Conservation (phyloP, 1,140 invertebrate genomes). For the Araneus ventricosus region DNA sequence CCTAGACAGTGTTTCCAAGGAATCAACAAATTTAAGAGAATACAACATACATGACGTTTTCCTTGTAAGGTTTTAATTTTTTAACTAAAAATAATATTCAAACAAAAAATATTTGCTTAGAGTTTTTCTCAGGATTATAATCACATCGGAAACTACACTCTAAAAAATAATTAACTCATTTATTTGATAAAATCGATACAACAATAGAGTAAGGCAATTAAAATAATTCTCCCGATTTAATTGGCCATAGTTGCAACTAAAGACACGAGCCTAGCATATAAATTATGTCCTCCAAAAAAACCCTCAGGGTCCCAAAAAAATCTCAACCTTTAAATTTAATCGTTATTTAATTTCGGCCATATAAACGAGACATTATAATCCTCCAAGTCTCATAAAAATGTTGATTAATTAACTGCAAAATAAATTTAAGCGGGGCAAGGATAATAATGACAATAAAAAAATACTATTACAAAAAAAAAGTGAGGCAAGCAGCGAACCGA, state of each 20-base stretch:
- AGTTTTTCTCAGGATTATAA: not conserved
- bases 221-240: constrained; percentile 31
- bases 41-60: no score
- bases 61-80: no score
- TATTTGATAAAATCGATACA: not conserved
- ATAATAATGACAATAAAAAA: constrained; percentile 69
- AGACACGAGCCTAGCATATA: constrained; percentile 7
- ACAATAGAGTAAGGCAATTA: constrained; percentile 34
- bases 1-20: no score
- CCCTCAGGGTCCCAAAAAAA: constrained; percentile 15
- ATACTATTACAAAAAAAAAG: constrained; percentile 36
- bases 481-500: constrained; percentile 27
- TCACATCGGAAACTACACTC: not conserved
- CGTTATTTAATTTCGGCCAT: constrained; percentile 73
- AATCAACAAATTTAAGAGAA: no score
- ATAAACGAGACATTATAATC: constrained; percentile 74
- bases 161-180: not conserved
- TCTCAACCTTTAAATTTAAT: constrained; percentile 70
- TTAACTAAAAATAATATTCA: no score
- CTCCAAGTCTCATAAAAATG: constrained; percentile 69
- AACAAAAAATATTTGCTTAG: no score
- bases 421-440: constrained; percentile 63
- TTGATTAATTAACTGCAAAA: constrained; percentile 74
- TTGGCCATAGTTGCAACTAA: constrained; percentile 3
- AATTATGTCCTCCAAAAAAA: constrained; percentile 16